These are phyloP conservation scores for Himalopsyche phryganea DNA, from an alignment of 1,140 invertebrate species.

Conservation along the genomic window DNA sequence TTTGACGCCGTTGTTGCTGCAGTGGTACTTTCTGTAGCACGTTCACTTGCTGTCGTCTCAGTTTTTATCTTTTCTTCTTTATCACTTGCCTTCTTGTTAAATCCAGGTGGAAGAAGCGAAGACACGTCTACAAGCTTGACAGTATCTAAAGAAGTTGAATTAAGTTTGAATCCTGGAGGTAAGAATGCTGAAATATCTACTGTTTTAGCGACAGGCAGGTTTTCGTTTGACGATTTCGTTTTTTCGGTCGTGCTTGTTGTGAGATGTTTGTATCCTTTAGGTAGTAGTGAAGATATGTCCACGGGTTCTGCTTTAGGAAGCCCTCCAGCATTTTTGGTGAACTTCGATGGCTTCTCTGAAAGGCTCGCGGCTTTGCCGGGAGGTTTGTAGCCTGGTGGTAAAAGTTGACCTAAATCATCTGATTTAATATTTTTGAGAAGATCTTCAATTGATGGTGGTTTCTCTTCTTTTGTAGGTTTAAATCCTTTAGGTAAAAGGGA, in stretches of 20 bases:
- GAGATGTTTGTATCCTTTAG: conserved; percentile 57
- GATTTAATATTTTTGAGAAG: conserved; percentile 33
- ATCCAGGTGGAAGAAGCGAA: conserved; percentile 31
- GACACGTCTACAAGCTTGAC: conserved; percentile 53
- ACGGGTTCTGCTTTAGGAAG: conserved; percentile 52
- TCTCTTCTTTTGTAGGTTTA: conserved; percentile 52
- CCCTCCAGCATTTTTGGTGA: conserved; percentile 32
- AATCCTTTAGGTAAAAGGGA: conserved; percentile 66
- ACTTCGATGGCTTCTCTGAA: conserved; percentile 36
- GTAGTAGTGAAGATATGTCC: conserved; percentile 62
- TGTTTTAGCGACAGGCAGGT: conserved; percentile 49
- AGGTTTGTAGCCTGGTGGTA: conserved; percentile 56
- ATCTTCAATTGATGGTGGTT: conserved; percentile 26
- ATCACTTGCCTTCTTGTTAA: conserved; percentile 11
- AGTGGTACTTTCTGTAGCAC: conserved; percentile 31
- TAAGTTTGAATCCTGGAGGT: conserved; percentile 57
- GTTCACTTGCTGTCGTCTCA: conserved; percentile 25
- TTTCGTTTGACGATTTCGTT: conserved; percentile 40
- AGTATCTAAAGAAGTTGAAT: conserved; percentile 41
- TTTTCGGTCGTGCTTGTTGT: conserved; percentile 41
- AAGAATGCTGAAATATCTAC: conserved; percentile 60
- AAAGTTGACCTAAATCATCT: conserved; percentile 42
- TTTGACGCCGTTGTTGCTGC: conserved; percentile 38
- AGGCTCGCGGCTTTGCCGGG: conserved; percentile 37
- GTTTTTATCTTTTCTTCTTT: neutral